Evolutionary conservation across 23 tunicate genomes (phyloP).

Genomic region (Styela clava): DNA sequence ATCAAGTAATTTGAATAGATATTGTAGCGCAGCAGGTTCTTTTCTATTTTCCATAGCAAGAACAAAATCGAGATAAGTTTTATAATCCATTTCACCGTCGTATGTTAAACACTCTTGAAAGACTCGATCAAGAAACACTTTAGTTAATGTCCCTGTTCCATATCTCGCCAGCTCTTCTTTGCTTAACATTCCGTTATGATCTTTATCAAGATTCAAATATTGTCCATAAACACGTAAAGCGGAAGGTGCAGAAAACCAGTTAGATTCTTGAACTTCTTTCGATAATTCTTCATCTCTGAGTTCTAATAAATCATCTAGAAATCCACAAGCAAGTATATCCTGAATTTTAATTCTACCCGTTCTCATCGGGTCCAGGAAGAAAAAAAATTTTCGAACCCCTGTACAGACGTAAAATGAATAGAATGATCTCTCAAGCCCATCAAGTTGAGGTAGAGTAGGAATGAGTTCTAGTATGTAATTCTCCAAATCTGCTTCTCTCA

Average conservation of each 20-base stretch:
- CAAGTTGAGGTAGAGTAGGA: slow-evolving; percentile 96
- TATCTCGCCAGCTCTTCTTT: slow-evolving; percentile 88
- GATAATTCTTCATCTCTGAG: slow-evolving; percentile 98
- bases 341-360: slow-evolving; percentile 93
- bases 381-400: slow-evolving; percentile 97
- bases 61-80: slow-evolving; percentile 97
- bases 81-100: slow-evolving; percentile 99
- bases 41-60: slow-evolving; percentile 95
- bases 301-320: slow-evolving; percentile 94
- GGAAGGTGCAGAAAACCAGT: slow-evolving; percentile 99
- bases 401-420: slow-evolving; percentile 99
- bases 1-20: slow-evolving; percentile 91
- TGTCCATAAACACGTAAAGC: slow-evolving; percentile 97
- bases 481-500: slow-evolving; percentile 96
- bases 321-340: slow-evolving; percentile 96
- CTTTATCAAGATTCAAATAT: slow-evolving; percentile 90
- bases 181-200: slow-evolving; percentile 98
- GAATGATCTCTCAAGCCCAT: slow-evolving; percentile 95
- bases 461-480: slow-evolving; percentile 96
- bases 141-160: slow-evolving; percentile 89
- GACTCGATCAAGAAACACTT: slow-evolving; percentile 85
- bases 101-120: slow-evolving; percentile 97
- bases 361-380: slow-evolving; percentile 93
- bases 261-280: slow-evolving; percentile 92
- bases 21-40: slow-evolving; percentile 98